Evolutionary conservation across 1,140 invertebrate genomes (phyloP), one percentile per base, ranked within the genome.

Genomic region (Contarinia nasturtii): DNA sequence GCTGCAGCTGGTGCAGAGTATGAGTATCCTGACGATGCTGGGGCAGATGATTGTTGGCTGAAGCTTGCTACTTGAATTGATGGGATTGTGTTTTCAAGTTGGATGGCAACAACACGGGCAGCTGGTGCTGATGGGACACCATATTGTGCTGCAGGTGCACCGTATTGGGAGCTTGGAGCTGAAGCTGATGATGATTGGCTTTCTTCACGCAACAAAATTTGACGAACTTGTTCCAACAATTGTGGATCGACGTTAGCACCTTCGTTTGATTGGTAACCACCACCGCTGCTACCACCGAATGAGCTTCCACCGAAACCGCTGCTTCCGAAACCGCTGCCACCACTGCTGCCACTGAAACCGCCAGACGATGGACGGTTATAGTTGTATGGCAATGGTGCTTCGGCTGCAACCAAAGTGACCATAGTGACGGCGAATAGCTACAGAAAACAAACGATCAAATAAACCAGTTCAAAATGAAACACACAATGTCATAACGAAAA

Each of bases 121-220:
- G 27, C 3, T 17, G 66, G 60, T 49, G 61, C 61, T 19, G 66
- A 57, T 22, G 71, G 70, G 4, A 70, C 73, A n/a, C 72, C 73
- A 57, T 70, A 70, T 15, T 66, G 60, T 49, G 61, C 61, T 27
- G 62, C 68, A 45, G 65, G 72, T 11, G 63, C 59, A 12, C 75
- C 75, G 59, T 77, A 77, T 46, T 56, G 55, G 50, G 67, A 64
- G 14, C 68, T 72, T 3, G 73, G 72, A 45, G 67, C 56, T 5
- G 71, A 71, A 50, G 71, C 70, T 34, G 50, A 51, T 45, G 55
- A 54, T 17, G 62, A 68, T 46, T 74, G 74, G 58, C 76, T 72
- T 64, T 87, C 83, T 60, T 86, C 81, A 57, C 80, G 82, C 49
- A 86, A 67, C 44, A 86, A 70, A 57, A 86, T 84, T 63, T 84